Evolutionary conservation across 1,140 invertebrate genomes (phyloP), one percentile per base, ranked within the genome.

Genomic region (Pogonomyrmex barbatus): DNA sequence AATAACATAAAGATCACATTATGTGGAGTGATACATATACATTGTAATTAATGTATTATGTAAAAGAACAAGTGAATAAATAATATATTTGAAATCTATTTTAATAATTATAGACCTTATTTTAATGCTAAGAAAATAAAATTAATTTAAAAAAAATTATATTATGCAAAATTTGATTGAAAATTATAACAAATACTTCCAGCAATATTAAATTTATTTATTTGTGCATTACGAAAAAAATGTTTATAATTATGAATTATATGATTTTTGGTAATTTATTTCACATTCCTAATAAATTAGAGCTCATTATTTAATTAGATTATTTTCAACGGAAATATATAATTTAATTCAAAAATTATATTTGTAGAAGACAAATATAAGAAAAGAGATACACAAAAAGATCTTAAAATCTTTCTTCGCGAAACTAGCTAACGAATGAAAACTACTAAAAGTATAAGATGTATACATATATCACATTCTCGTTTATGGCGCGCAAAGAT

Each of bases 61-160:
- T 24, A 24, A 24, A 24, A 24, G 42, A 63, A 78, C 45, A 52
- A 63, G 17, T 56, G 39, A 24, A 71, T 24, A 45, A 71, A 45
- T 45, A 52, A 45, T 82, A 36, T 24, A 24, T 24, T 24, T 24
- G 24, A 24, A 70, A 82, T 9, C 36, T 70, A 71, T 33, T 54
- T 12, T 1, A 54, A 81, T 81, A 33, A 81, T 58, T 56, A 71
- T 58, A 54, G 12, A 70, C 17, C 5, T 54, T 24, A 71, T 6
- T 24, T 56, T 54, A 47, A 0, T 8, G n/a, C 9, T 76, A 62
- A 60, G 39, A 62, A 4, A 45, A 62, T 77, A 77, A 77, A 62
- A 9, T 24, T 2, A 8, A 30, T 76, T 77, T 62, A 5, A 62
- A 33, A 5, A 62, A 33, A 30, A 14, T 77, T 45, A 62, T 54